These are phyloP conservation scores for Anisognathus igniventris DNA, from an alignment of 2,797 vertebrate species.

Conservation along the genomic window DNA sequence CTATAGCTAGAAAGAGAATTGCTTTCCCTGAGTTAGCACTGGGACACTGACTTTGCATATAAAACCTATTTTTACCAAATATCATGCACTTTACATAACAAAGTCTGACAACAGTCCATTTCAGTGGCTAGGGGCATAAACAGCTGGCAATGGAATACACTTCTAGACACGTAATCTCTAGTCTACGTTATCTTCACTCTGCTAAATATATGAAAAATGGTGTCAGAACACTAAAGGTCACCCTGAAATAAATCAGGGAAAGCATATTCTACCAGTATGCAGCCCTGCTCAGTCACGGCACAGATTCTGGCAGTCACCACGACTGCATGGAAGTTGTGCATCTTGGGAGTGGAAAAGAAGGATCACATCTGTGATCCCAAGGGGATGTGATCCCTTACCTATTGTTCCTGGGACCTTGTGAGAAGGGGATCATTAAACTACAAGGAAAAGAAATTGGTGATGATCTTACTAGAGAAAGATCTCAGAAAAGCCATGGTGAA, in stretches of 20 bases:
- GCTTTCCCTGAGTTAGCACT: neutral
- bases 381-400: neutral
- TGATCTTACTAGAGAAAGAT: neutral
- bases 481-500: neutral
- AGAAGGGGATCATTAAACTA: neutral
- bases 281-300: neutral
- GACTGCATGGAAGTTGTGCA: neutral
- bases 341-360: neutral
- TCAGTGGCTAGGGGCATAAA: slow-evolving; percentile 29
- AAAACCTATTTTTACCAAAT: slow-evolving; percentile 14
- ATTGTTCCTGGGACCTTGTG: neutral
- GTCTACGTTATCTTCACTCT: neutral
- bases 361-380: neutral
- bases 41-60: neutral
- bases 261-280: neutral
- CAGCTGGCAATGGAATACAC: neutral
- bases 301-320: neutral
- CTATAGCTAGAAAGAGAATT: neutral
- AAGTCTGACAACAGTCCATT: slow-evolving; percentile 21
- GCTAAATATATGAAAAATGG: neutral
- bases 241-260: neutral
- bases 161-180: neutral
- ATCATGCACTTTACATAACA: neutral
- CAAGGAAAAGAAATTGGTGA: neutral
- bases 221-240: slow-evolving; percentile 15